A percentile compares a stretch with the other conserved stretches of the same genome.
Evolutionary conservation across 2,113 vertebrate species (phyloP).

Genomic region (Salvelinus sp.): DNA sequence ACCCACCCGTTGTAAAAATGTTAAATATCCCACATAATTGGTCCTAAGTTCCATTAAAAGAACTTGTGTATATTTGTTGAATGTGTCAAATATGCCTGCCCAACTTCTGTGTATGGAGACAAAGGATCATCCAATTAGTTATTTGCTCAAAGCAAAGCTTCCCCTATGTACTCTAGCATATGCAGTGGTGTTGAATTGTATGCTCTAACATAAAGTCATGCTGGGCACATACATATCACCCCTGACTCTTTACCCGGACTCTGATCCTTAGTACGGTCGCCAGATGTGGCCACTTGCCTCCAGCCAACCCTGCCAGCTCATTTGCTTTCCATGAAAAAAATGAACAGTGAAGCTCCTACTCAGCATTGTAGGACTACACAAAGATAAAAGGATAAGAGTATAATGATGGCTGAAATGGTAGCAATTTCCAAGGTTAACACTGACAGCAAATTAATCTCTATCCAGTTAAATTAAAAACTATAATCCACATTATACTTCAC

Average conservation of each 20-base stretch:
- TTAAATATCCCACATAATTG: no score
- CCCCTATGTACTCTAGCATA: neutral
- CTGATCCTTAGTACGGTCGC: neutral
- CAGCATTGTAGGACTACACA: neutral
- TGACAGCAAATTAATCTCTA: conserved; percentile 54
- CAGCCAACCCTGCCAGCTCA: neutral
- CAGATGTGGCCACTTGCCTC: conserved; percentile 19
- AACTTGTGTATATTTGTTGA: conserved; percentile 2
- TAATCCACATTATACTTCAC: conserved; percentile 50
- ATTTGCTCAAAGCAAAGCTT: neutral
- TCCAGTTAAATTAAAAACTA: conserved; percentile 48
- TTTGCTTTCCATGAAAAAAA: conserved; percentile 7
- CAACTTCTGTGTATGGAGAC: no score
- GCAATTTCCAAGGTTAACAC: conserved; percentile 51
- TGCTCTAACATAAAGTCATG: neutral
- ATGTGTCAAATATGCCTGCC: neutral
- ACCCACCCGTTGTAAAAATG: no score
- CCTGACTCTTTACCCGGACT: neutral
- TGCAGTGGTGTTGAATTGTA: neutral
- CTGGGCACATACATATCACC: neutral
- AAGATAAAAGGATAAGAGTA: neutral
- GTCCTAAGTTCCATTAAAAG: no score
- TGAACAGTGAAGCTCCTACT: neutral
- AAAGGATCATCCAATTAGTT: no score
- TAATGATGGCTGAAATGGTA: conserved; percentile 38